Conservation (phyloP, 2,113 vertebrate genomes). For the Taurulus bubalis region DNA sequence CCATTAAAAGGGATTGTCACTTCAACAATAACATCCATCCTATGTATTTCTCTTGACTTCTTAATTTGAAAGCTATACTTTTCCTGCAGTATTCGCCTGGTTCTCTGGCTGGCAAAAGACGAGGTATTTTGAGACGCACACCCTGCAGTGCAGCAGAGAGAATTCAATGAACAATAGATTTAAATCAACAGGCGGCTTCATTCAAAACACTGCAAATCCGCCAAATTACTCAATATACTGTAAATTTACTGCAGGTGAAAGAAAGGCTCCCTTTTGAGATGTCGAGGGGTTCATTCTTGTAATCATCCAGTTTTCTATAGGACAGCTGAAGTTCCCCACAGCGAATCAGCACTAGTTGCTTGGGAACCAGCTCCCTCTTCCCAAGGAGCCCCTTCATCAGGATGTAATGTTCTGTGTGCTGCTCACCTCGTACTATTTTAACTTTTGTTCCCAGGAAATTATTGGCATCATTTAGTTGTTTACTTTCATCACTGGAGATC, state of each 20-base stretch:
- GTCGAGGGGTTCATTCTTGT: slow-evolving; percentile 46
- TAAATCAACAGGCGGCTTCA: slow-evolving; percentile 10
- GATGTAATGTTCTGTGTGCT: slow-evolving; percentile 54
- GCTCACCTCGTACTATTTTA: slow-evolving; percentile 55
- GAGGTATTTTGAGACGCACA: background rate
- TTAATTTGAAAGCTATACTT: background rate
- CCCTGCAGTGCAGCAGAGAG: background rate
- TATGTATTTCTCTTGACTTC: slow-evolving; percentile 1
- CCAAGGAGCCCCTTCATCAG: slow-evolving; percentile 36
- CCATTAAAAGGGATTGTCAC: slow-evolving; percentile 33
- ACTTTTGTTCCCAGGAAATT: slow-evolving; percentile 55
- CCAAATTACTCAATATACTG: slow-evolving; percentile 23
- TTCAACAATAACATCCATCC: slow-evolving; percentile 5
- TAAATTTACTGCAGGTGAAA: slow-evolving; percentile 37
- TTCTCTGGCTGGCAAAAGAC: background rate
- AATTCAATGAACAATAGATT: slow-evolving; percentile 15
- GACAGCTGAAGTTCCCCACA: slow-evolving; percentile 32
- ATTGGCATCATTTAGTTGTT: slow-evolving; percentile 70
- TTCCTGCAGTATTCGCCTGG: background rate
- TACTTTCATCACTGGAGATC: slow-evolving; percentile 63
- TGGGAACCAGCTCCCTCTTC: slow-evolving; percentile 67
- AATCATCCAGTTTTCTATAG: slow-evolving; percentile 54
- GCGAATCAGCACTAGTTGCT: slow-evolving; percentile 66
- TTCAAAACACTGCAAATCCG: slow-evolving; percentile 24
- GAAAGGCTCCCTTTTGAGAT: slow-evolving; percentile 43